Evolutionary conservation across 2,888 invertebrate species (phyloP).

Genomic region (Himalopsyche tibetana): DNA sequence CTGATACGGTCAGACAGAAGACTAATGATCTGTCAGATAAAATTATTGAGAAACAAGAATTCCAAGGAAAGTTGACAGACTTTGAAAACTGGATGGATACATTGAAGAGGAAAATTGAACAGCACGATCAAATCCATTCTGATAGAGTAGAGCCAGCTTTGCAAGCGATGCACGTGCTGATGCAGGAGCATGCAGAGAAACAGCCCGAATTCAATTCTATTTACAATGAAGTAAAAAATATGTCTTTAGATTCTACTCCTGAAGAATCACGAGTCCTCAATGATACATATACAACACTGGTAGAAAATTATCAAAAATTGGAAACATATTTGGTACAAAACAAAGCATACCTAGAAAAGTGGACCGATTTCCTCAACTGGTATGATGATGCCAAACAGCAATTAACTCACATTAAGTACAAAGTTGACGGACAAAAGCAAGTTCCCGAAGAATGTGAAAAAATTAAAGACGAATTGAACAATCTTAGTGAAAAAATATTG

Average conservation of each 20-base stretch:
- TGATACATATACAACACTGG: conserved; percentile 85
- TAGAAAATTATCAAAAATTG: conserved; percentile 86
- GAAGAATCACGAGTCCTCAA: conserved; percentile 85
- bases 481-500: conserved; percentile 81
- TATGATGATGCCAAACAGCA: conserved; percentile 88
- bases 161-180: conserved; percentile 86
- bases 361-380: conserved; percentile 90
- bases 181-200: conserved; percentile 91
- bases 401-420: conserved; percentile 87
- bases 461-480: conserved; percentile 83
- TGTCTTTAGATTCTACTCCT: conserved; percentile 83
- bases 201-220: conserved; percentile 86
- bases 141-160: conserved; percentile 88
- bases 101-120: conserved; percentile 82
- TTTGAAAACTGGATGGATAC: conserved; percentile 89
- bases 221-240: conserved; percentile 88
- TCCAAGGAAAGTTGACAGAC: conserved; percentile 85
- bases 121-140: conserved; percentile 87
- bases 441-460: conserved; percentile 83
- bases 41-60: conserved; percentile 88
- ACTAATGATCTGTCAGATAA: conserved; percentile 90
- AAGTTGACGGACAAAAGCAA: conserved; percentile 85
- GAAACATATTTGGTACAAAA: conserved; percentile 86
- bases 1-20: conserved; percentile 85
- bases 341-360: conserved; percentile 85